Base-by-base conservation (phyloP, 1,140 invertebrate species). In the Drosophila bocki region DNA sequence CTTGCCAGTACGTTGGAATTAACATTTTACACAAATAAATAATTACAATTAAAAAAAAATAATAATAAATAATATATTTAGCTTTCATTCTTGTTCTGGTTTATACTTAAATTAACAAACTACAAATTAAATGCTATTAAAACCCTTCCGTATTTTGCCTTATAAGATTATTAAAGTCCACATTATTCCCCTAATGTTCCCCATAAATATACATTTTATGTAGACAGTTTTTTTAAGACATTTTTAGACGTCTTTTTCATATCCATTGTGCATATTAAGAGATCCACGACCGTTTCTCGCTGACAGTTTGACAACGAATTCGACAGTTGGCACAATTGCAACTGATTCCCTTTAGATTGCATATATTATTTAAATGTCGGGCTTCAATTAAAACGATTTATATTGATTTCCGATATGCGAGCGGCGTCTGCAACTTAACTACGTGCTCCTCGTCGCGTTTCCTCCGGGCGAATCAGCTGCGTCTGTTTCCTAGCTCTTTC, bases 371-470 rank as follows among this genome's bases (percentile, higher is more conserved):
- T 26, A 61, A 42, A 26, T 64, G 35, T 32, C 58, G 29, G 12
- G 13, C 26, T 42, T 78, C 58, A 62, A 71, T 54, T 63, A 71
- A 74, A 71, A 39, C 65, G 54, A 26, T 75, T 71, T 65, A 77
- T 88, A 87, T 88, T 80, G 84, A 87, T 90, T 87, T 84, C 61
- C 77, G 68, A 84, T 90, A 70, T 83, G 75, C 50, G 22, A 59
- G 26, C 22, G 59, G 54, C 80, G 67, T 67, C n/a, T 50, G 75
- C 45, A 13, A 13, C 39, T 64, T 33, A 37, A 35, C 64, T 85
- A 85, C 79, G 82, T 85, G 82, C 83, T 65, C 58, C 54, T 78
- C 37, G 72, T 45, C 82, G 77, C 84, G 85, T 84, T 88, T 67
- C 63, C 54, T 69, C 29, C 45, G 48, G 39, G 54, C 54, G 33